phyloP scores from a whole-genome alignment of 2,797 vertebrate genomes.

The Selene dorsalis region DNA sequence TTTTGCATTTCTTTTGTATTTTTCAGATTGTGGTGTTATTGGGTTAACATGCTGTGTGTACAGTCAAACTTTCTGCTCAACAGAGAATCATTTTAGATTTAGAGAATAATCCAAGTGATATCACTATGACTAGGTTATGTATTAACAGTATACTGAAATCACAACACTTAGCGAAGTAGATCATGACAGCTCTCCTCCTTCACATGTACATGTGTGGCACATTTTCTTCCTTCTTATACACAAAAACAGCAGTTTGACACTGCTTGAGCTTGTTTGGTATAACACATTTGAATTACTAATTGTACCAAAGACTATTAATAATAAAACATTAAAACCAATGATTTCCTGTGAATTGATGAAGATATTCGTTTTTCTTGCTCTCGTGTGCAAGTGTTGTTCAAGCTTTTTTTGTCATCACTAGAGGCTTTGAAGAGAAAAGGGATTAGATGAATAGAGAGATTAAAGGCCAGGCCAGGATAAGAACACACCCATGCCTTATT shows the following conservation, averaged over 20 bases:
- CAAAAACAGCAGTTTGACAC: conserved; percentile 80
- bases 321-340: conserved; percentile 64
- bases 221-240: conserved; percentile 9
- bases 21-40: conserved; percentile 32
- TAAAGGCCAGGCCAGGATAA: conserved; percentile 65
- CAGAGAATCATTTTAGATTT: conserved; percentile 15
- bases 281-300: conserved; percentile 49
- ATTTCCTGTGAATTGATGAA: conserved; percentile 28
- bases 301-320: conserved; percentile 61
- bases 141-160: conserved; percentile 35
- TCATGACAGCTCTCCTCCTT: conserved; percentile 17
- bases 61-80: conserved; percentile 22
- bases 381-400: conserved; percentile 19
- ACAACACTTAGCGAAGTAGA: conserved; percentile 12
- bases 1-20: conserved; percentile 27
- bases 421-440: conserved; percentile 60
- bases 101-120: conserved; percentile 10
- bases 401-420: conserved; percentile 47
- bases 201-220: conserved; percentile 32
- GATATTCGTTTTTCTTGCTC: conserved; percentile 25
- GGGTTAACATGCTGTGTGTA: conserved; percentile 24
- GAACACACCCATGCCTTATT: conserved; percentile 59
- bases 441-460: conserved; percentile 70
- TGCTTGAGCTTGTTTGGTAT: conserved; percentile 63
- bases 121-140: conserved; percentile 25